Evolutionary conservation across 2,888 invertebrate genomes (phyloP), one percentile per base, ranked within the genome.

Genomic region (Clostera curtula): DNA sequence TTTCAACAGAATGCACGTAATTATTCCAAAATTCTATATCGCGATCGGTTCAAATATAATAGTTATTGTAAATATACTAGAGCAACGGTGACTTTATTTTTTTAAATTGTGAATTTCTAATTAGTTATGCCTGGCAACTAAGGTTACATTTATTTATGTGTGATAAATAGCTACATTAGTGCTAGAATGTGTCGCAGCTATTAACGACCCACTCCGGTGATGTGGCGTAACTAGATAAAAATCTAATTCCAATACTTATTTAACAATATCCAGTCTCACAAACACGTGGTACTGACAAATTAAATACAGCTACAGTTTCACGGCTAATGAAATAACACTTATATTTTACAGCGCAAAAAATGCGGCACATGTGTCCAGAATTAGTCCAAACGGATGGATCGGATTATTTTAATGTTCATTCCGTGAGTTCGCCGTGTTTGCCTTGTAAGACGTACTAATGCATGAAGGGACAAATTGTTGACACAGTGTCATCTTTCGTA

Each of bases 401-500:
- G 75, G 80, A 80, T 82, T 82, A 83, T 67, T 55, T 57, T 72
- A 68, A 80, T 75, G 73, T 70, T 65, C 69, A 65, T 66, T 79
- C 68, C 77, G 80, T 77, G 77, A 68, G 73, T 60, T 66, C n/a
- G 58, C 63, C 48, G 37, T 79, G 76, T 82, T 80, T 80, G 63
- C 70, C 58, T 80, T 72, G 71, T 67, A 72, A 71, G 64, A 52
- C 67, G 69, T 64, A 60, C 60, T 74, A 70, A 75, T 76, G 73
- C 56, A 66, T 40, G 46, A 37, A 48, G 65, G 67, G 65, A 77
- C 79, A 79, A 79, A 76, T 79, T 83, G 80, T 79, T 80, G 71
- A 75, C 73, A 61, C 56, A 70, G 79, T 76, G 67, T 80, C 80
- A 67, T 72, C 67, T 82, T 82, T 77, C 80, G 69, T 74, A 74